Conservation (phyloP, 2,888 invertebrate species). For the Dasypolia templi region DNA sequence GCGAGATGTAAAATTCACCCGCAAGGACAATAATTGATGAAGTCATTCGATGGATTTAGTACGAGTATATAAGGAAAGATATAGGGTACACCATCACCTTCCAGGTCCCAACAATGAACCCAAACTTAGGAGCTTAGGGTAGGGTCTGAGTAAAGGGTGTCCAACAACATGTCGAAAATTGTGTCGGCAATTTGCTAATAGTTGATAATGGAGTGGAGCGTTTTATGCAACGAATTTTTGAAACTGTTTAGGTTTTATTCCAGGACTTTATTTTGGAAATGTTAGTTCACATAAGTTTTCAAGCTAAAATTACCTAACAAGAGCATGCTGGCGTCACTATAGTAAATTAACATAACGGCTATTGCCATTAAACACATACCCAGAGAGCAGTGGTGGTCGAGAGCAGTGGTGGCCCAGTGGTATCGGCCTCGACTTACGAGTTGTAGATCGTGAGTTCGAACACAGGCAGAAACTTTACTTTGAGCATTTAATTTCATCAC, state of each 20-base stretch:
- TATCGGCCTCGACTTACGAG: too few species aligned
- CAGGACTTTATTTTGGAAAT: background rate
- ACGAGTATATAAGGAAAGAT: too few species aligned
- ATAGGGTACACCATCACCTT: background rate
- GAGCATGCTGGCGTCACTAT: background rate
- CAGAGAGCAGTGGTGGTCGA: too few species aligned
- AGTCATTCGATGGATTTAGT: background rate
- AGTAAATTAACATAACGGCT: background rate
- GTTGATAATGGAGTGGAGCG: background rate
- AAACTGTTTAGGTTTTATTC: background rate
- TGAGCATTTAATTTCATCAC: too few species aligned
- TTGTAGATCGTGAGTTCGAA: too few species aligned
- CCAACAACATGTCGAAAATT: background rate
- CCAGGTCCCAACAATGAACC: background rate
- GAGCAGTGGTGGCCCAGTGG: too few species aligned
- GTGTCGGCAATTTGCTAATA: constrained; percentile 3
- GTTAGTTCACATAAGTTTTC: background rate
- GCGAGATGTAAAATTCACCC: too few species aligned
- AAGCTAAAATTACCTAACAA: background rate
- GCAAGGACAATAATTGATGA: background rate
- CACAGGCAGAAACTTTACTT: too few species aligned
- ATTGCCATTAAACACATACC: background rate
- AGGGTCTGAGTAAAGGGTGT: too few species aligned
- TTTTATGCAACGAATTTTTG: background rate
- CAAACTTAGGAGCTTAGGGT: too few species aligned